Evolutionary conservation across 2,888 invertebrate species (phyloP).

Genomic region (Eupithecia vulgata): DNA sequence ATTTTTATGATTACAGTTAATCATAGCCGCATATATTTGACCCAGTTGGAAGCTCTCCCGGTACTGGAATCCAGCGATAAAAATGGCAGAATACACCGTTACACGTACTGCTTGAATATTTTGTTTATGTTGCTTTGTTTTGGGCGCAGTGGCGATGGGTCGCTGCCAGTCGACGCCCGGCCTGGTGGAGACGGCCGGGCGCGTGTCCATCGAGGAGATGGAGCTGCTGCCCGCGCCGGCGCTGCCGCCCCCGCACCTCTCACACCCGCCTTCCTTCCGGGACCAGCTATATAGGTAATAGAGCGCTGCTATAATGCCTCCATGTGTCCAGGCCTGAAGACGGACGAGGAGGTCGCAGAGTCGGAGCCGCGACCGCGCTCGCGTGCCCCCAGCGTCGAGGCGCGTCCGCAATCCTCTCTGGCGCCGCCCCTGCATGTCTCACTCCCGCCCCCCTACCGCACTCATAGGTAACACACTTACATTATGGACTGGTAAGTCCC

Average conservation of each 20-base stretch:
- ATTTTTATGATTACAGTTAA: constrained; percentile 16
- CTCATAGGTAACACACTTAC: constrained; percentile 48
- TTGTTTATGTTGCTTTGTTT: constrained; percentile 35
- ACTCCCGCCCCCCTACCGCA: constrained; percentile 46
- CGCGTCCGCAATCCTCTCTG: constrained; percentile 57
- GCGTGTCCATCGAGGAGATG: constrained; percentile 91
- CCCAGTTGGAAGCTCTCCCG: constrained; percentile 32
- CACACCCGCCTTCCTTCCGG: constrained; percentile 81
- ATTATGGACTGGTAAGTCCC: constrained; percentile 4
- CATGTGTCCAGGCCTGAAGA: constrained; percentile 30
- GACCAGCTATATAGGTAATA: constrained; percentile 81
- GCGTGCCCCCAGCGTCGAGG: constrained; percentile 86
- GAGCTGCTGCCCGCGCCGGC: constrained; percentile 73
- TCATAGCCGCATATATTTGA: constrained; percentile 25
- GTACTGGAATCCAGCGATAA: constrained; percentile 24
- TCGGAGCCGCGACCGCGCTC: constrained; percentile 84
- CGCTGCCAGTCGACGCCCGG: constrained; percentile 98
- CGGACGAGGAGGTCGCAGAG: constrained; percentile 11
- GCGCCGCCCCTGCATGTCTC: constrained; percentile 52
- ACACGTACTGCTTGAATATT: constrained; percentile 44
- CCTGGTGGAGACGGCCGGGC: constrained; percentile 95
- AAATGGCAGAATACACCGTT: constrained; percentile 14
- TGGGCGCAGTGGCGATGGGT: constrained; percentile 93
- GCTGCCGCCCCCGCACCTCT: constrained; percentile 68
- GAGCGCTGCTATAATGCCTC: constrained; percentile 26